Evolutionary conservation across 2,113 vertebrate species (phyloP), one percentile per base, ranked within the genome.

Genomic region (Osmerus eperlanus): DNA sequence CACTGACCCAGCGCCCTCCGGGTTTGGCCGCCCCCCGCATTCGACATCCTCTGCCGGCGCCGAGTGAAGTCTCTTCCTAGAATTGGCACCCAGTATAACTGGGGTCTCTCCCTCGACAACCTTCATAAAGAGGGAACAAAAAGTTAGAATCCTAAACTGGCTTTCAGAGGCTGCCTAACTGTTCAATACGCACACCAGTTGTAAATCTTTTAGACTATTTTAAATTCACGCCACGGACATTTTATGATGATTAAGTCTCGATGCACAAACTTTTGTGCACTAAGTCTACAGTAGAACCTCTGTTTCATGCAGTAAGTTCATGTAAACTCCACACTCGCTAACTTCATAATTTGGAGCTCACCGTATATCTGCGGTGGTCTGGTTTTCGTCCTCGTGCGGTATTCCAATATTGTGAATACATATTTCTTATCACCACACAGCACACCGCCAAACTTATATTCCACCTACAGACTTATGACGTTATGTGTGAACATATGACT

Each of bases 1-100:
- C 65, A 77, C 81, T 16, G 92, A 87, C 25, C 90, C 84, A 1
- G 93, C 92, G 64, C 94, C 95, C 77, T 96, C 94, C 1, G 94
- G 94, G 23, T 94, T 89, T 11, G 95, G 95, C 41, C 94, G 91
- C 67, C 85, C 83, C 68, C 89, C 84, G 18, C 90, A 88, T 56
- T 85, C 81, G 66, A 90, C 87, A 65, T 91, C 91, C 9, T 89
- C 91, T 3, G 25, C 16, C 29, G 80, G 76, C 2, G 84, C 82
- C 0, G 87, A 89, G 78, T 86, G 89, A 67, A 91, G 86, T 41
- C 91, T 92, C 82, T 92, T 93, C 78, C 89, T 87, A 2, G 82
- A 79, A 54, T 82, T 81, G 19, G 87, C 75, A 58, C 84, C 88
- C 76, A 86, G 68, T 77, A 77, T 71, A 32, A 86, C 84, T 63